Conservation (phyloP, 2,888 invertebrate species). For the Meliscaeva auricollis region DNA sequence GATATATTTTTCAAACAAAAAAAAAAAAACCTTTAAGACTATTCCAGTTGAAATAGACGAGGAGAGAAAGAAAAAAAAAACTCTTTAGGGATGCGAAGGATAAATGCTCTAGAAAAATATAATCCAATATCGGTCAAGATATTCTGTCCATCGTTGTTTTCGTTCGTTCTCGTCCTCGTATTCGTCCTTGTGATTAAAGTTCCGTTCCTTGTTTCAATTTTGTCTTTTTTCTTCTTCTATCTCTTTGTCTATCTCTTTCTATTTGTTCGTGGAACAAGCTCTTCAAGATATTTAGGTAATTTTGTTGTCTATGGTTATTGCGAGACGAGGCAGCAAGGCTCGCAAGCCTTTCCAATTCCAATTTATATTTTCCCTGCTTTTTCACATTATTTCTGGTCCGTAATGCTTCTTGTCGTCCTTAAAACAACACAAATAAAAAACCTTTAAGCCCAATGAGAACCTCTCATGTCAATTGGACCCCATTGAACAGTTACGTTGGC, state of each 20-base stretch:
- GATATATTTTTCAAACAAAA: not conserved
- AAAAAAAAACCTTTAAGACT: conserved; percentile 11
- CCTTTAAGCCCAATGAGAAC: conserved; percentile 1
- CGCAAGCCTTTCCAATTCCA: conserved; percentile 46
- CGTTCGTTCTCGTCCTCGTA: not conserved
- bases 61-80: no score
- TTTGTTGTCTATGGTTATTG: conserved; percentile 68
- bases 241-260: conserved; percentile 14
- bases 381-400: conserved; percentile 23
- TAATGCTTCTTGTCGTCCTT: conserved; percentile 26
- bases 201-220: conserved; percentile 17
- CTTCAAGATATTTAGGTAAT: conserved; percentile 73
- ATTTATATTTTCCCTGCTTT: conserved; percentile 49
- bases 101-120: conserved; percentile 17
- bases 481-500: conserved; percentile 64
- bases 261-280: conserved; percentile 2
- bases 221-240: conserved; percentile 1
- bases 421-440: conserved; percentile 28
- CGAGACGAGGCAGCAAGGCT: not conserved
- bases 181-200: conserved; percentile 18
- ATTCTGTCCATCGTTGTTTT: conserved; percentile 15
- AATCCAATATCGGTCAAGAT: conserved; percentile 73
- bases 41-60: conserved; percentile 21
- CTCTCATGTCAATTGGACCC: conserved; percentile 66
- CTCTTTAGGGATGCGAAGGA: conserved; percentile 31